phyloP scores from a whole-genome alignment of 2,888 invertebrate genomes.

The Myopa testacea region DNA sequence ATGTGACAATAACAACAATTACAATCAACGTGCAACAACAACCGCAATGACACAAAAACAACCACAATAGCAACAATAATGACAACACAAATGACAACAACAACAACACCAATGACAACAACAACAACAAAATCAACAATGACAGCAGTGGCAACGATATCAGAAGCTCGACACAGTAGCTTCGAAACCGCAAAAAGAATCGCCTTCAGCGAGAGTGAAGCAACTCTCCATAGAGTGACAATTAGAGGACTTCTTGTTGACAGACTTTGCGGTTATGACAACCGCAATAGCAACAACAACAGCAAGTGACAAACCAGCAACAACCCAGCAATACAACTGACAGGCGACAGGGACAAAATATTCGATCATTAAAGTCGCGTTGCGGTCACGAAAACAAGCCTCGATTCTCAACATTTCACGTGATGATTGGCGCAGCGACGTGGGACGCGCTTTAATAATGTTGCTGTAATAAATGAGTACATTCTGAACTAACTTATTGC shows the following conservation, averaged over 20 bases:
- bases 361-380: background rate
- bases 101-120: conserved; percentile 4
- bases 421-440: conserved; percentile 9
- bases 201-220: too few species aligned
- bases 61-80: conserved; percentile 12
- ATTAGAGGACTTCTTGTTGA: conserved; percentile 36
- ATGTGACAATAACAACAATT: conserved; percentile 14
- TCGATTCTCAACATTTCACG: conserved; percentile 10
- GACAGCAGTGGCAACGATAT: conserved; percentile 9
- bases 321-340: background rate
- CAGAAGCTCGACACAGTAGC: conserved; percentile 26
- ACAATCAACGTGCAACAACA: conserved; percentile 7
- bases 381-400: background rate
- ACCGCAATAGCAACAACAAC: background rate
- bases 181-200: conserved; percentile 28
- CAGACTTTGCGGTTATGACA: conserved; percentile 41
- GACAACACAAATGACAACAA: background rate
- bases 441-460: background rate
- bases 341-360: background rate
- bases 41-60: conserved; percentile 1
- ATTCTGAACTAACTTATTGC: too few species aligned
- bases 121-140: conserved; percentile 14
- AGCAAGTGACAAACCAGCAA: background rate
- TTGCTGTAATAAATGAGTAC: too few species aligned
- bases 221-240: background rate